Conservation (phyloP, 2,113 vertebrate species). For the Alectura lathami region DNA sequence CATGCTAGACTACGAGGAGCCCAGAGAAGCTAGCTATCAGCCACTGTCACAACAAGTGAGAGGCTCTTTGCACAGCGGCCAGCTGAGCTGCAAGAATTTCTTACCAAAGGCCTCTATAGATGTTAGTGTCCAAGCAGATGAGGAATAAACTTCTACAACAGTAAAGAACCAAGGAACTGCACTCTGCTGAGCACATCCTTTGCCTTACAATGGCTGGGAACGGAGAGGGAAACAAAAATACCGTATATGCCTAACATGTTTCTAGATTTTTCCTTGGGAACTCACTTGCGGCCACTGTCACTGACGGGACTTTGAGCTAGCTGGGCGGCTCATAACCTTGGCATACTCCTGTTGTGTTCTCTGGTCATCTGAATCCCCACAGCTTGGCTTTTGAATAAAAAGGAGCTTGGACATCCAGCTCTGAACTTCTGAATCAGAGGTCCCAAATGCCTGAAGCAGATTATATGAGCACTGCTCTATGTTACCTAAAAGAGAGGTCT, state of each 20-base stretch:
- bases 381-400: not conserved
- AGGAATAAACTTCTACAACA: not conserved
- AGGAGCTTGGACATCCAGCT: not conserved
- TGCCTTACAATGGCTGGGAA: not conserved
- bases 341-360: not conserved
- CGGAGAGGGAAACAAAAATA: not conserved
- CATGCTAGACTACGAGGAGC: not conserved
- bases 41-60: not conserved
- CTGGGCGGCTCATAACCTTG: not conserved
- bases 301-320: not conserved
- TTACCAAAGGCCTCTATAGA: not conserved
- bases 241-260: fast-evolving
- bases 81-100: not conserved
- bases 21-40: not conserved
- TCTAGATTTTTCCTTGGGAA: not conserved
- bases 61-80: not conserved
- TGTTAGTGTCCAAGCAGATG: not conserved
- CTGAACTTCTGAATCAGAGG: not conserved
- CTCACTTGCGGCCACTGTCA: fast-evolving
- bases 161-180: not conserved
- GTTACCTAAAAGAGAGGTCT: not conserved
- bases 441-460: not conserved
- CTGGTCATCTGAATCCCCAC: not conserved
- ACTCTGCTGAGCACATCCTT: not conserved
- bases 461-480: not conserved